Conservation (phyloP, 2,113 vertebrate species). For the Stigmatopora nigra region DNA sequence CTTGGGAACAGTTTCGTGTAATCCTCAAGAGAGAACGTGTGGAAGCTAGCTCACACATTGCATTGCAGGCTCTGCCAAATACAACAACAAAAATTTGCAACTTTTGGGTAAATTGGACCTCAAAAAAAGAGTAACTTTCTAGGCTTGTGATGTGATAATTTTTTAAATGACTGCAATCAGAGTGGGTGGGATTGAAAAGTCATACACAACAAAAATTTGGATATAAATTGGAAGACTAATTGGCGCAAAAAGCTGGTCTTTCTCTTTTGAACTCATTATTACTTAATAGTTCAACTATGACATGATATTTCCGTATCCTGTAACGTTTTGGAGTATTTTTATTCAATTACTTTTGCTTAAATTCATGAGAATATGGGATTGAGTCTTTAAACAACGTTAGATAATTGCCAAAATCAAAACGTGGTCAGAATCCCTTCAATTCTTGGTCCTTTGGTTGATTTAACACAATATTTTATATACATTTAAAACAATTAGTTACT, state of each 20-base stretch:
- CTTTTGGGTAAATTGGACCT: not conserved
- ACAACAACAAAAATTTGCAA: not conserved
- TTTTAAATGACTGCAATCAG: not conserved
- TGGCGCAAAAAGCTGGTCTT: not conserved
- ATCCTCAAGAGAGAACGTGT: conserved; percentile 2
- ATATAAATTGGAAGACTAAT: not conserved
- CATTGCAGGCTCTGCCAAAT: conserved; percentile 2
- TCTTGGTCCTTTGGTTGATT: too few species aligned
- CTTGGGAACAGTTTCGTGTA: conserved; percentile 4
- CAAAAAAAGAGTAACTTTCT: not conserved
- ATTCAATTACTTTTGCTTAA: not conserved
- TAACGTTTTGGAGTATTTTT: not conserved
- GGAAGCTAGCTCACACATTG: conserved; percentile 6
- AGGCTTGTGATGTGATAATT: not conserved
- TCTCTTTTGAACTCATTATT: not conserved
- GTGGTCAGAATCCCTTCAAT: too few species aligned
- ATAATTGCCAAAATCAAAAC: too few species aligned
- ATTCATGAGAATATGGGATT: too few species aligned
- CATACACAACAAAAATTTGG: not conserved
- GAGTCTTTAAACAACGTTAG: too few species aligned
- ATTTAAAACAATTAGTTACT: too few species aligned
- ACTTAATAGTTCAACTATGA: not conserved
- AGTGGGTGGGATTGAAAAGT: not conserved
- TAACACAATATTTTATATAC: too few species aligned
- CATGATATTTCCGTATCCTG: not conserved